These are phyloP conservation scores for Malachius bipustulatus DNA, from an alignment of 2,888 invertebrate genomes.

Conservation along the genomic window DNA sequence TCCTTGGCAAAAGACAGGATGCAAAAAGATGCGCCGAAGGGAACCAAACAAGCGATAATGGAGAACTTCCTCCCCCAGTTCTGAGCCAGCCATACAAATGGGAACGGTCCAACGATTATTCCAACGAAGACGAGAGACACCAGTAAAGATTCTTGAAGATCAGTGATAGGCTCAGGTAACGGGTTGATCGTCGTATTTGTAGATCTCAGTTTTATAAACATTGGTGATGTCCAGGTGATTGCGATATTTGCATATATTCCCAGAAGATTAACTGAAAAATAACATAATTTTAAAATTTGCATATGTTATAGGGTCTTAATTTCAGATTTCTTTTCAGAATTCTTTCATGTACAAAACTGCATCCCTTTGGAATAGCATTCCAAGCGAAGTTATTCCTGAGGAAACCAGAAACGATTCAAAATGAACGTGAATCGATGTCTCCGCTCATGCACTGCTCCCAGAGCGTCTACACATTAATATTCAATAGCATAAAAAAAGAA, in stretches of 20 bases:
- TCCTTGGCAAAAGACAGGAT: constrained; percentile 21
- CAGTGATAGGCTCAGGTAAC: constrained; percentile 27
- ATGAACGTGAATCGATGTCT: no score
- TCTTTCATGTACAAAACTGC: no score
- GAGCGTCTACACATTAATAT: no score
- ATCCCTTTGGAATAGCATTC: no score
- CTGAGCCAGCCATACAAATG: constrained; percentile 52
- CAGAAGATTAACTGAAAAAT: constrained; percentile 1
- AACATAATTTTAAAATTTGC: no score
- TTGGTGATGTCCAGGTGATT: constrained; percentile 1
- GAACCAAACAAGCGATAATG: constrained; percentile 40
- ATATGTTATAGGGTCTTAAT: no score
- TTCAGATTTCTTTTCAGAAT: no score
- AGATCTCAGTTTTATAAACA: constrained; percentile 22
- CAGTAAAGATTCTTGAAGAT: constrained; percentile 40
- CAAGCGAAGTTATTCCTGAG: no score
- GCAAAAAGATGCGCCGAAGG: constrained; percentile 21
- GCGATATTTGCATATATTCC: not conserved
- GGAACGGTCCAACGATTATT: constrained; percentile 50
- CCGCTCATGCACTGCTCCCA: no score
- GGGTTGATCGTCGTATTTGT: constrained; percentile 28
- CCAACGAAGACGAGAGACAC: constrained; percentile 40
- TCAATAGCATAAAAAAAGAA: no score
- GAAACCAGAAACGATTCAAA: no score
- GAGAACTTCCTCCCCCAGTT: constrained; percentile 55